Conservation (phyloP, 2,113 vertebrate species). For the Pongo pygmaeus region DNA sequence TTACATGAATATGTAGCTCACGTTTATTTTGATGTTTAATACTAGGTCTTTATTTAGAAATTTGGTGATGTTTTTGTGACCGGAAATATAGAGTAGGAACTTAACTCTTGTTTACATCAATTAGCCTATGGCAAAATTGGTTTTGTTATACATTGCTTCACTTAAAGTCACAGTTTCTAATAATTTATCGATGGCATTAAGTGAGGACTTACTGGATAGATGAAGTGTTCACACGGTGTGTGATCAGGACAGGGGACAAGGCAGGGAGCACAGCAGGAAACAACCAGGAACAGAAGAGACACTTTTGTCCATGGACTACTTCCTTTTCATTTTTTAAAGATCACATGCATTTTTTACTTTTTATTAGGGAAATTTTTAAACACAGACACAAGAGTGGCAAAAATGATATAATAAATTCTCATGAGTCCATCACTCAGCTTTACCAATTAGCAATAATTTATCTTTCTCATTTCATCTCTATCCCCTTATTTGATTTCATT, state of each 20-base stretch:
- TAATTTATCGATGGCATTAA: neutral
- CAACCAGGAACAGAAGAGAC: neutral
- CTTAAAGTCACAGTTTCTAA: neutral
- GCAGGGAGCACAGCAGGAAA: neutral
- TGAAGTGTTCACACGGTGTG: neutral
- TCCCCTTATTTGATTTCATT: neutral
- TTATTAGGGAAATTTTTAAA: neutral
- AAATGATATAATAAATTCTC: neutral
- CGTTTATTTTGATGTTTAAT: neutral
- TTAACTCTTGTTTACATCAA: neutral
- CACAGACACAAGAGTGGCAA: slow-evolving; percentile 1
- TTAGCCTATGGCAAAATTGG: neutral
- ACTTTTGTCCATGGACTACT: neutral
- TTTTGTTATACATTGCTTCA: neutral
- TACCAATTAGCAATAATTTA: neutral
- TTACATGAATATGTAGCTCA: neutral
- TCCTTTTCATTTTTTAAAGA: neutral
- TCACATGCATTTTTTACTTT: neutral
- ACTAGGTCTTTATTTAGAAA: neutral
- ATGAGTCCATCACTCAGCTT: neutral
- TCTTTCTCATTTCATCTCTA: neutral
- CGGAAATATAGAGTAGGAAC: neutral
- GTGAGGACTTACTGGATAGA: neutral
- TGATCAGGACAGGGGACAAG: neutral
- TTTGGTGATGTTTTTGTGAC: neutral